Conservation (phyloP, 2,113 vertebrate genomes). For the Egretta garzetta region DNA sequence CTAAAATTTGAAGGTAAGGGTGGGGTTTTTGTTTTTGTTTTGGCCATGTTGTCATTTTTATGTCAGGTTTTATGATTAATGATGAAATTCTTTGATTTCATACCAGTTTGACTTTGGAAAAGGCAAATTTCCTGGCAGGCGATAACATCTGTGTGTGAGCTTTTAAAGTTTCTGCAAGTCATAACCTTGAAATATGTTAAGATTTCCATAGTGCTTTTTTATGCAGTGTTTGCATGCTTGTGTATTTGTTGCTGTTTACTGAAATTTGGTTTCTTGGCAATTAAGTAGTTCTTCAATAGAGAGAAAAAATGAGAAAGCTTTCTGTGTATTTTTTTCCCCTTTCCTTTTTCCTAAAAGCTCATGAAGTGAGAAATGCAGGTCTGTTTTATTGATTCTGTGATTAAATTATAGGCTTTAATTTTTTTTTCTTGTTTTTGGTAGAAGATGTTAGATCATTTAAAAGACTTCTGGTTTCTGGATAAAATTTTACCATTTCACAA, state of each 20-base stretch:
- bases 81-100: neutral
- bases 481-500: neutral
- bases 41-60: neutral
- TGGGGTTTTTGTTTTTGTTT: neutral
- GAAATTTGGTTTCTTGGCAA: neutral
- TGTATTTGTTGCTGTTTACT: neutral
- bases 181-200: neutral
- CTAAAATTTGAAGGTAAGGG: neutral
- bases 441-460: neutral
- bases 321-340: neutral
- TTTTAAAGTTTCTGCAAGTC: neutral
- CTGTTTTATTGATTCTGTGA: neutral
- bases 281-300: neutral
- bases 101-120: neutral
- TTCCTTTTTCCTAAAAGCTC: neutral
- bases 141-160: neutral
- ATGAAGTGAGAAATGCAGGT: neutral
- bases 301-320: neutral
- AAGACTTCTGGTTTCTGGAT: neutral
- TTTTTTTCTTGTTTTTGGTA: neutral
- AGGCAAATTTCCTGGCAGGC: neutral
- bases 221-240: neutral
- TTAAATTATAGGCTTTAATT: neutral
- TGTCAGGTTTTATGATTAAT: neutral
- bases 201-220: neutral